phyloP scores from a whole-genome alignment of 2,797 vertebrate species.

The Macroramphosus scolopax region DNA sequence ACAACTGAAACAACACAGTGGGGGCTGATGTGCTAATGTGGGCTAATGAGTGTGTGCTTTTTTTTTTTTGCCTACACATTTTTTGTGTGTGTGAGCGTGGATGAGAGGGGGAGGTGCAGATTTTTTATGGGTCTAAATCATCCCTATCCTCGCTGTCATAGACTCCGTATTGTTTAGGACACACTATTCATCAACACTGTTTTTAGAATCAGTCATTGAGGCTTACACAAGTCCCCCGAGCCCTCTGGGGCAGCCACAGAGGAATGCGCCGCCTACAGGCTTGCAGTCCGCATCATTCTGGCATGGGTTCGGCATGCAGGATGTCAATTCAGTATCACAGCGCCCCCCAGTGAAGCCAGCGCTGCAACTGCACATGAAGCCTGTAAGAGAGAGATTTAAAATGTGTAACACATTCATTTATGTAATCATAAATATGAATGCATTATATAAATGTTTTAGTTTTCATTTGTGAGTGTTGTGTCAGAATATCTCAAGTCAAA shows the following conservation, averaged over 20 bases:
- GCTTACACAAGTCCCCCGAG: slow-evolving; percentile 86
- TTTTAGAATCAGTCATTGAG: slow-evolving; percentile 15
- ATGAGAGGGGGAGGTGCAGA: slow-evolving; percentile 1
- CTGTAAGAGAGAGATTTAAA: slow-evolving; percentile 63
- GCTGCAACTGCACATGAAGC: slow-evolving; percentile 88
- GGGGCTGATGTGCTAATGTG: slow-evolving; percentile 25
- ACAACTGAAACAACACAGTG: slow-evolving; percentile 32
- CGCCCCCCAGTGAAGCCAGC: slow-evolving; percentile 89
- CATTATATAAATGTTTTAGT: too few relatives aligned
- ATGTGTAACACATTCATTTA: background rate
- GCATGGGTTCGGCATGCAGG: slow-evolving; percentile 92
- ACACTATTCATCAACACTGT: slow-evolving; percentile 1
- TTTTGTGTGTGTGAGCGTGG: slow-evolving; percentile 5
- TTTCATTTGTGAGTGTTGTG: too few relatives aligned
- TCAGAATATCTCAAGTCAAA: background rate
- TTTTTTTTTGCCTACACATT: slow-evolving; percentile 7
- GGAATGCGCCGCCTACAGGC: slow-evolving; percentile 83
- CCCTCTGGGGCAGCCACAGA: slow-evolving; percentile 88
- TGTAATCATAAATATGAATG: too few relatives aligned
- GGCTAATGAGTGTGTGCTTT: slow-evolving; percentile 13
- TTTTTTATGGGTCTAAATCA: slow-evolving; percentile 16
- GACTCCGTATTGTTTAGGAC: slow-evolving; percentile 2
- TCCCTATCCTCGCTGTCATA: slow-evolving; percentile 1
- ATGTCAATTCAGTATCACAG: slow-evolving; percentile 89
- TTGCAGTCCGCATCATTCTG: slow-evolving; percentile 88